Evolutionary conservation across 2,888 invertebrate genomes (phyloP), one percentile per base, ranked within the genome.

Genomic region (Watsonalla cultraria): DNA sequence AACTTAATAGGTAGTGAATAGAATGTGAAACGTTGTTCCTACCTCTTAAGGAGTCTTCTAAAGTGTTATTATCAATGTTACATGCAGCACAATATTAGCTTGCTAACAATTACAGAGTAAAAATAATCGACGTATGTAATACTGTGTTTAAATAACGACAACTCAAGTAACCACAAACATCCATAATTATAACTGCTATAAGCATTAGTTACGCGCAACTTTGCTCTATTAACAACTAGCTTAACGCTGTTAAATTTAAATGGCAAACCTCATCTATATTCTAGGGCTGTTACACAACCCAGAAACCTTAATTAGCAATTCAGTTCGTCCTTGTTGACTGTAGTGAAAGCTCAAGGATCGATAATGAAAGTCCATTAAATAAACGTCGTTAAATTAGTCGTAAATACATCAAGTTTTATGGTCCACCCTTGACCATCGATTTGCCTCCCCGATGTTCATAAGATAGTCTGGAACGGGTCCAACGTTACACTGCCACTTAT

Each of bases 401-500:
- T 42, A 42, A 42, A 42, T 8, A 8, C 42, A 42, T 42, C 42
- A 42, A 42, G 11, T 42, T 42, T 42, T 42, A 42, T 42, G 5
- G 8, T 11, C 42, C 42, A 42, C 42, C 42, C 42, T 42, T 37
- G 15, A 49, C 60, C 61, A 56, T 60, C 65, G 64, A 66, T 70
- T 68, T 53, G 59, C 61, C 54, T 50, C 51, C 45, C 54, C 56
- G 59, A 63, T 82, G 80, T 86, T 85, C 85, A 84, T 82, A 74
- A 80, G 78, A 72, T 74, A 72, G 66, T 66, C 82, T 88, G 87
- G 88, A 86, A 75, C 62, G 56, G 69, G 66, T 86, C 89, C 88
- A 89, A 86, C 82, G 82, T 83, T 82, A 80, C 80, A 76, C 81
- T 82, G 68, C 74, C 74, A 72, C 82, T 88, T 85, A 85, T 89